Base-by-base conservation (phyloP, 1,140 invertebrate genomes). In the Drosophila kikkawai region DNA sequence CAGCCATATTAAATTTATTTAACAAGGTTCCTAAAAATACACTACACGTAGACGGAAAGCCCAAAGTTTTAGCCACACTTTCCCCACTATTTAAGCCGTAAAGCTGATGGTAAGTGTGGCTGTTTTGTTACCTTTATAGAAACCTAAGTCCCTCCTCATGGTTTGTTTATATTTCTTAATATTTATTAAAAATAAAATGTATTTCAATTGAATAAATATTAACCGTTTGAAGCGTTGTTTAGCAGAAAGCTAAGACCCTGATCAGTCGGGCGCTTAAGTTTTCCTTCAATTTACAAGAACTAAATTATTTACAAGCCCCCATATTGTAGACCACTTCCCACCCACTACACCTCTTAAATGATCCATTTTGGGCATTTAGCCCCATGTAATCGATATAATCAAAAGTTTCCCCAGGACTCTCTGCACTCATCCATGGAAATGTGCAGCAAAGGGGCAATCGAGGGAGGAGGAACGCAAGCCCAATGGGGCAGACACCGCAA, bases 401-500 rank as follows among this genome's bases (percentile, higher is more conserved):
- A 71, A 69, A 71, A 45, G 44, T 45, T 73, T 71, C 15, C 36
- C 36, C 67, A 58, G 36, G 44, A 48, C 29, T 26, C 29, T 26
- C 29, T 1, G 36, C 64, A 19, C 63, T 44, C 32, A 32, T 11
- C 15, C 50, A 29, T 17, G 29, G 37, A 44, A 19, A 29, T 68
- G 45, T 42, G 45, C 42, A 32, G 15, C 19, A 17, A 15, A 3
- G 26, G 17, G 19, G 26, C n/a, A 37, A 64, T 34, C 22, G 15
- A 13, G 44, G 34, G 36, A 11, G 26, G 17, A 15, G 7, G 15
- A 9, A 22, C 7, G 32, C 7, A 60, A 51, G 13, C 44, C 70
- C 55, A 74, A 73, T 74, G 68, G 55, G 68, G 44, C 68, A 74
- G 68, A 60, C 68, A 60, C 67, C 67, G 53, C 70, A 74, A 34